Percentiles rank a stretch among this genome's conserved stretches.
These are phyloP conservation scores for Chrysodeixis includens DNA, from an alignment of 2,888 invertebrate genomes.

Conservation along the genomic window DNA sequence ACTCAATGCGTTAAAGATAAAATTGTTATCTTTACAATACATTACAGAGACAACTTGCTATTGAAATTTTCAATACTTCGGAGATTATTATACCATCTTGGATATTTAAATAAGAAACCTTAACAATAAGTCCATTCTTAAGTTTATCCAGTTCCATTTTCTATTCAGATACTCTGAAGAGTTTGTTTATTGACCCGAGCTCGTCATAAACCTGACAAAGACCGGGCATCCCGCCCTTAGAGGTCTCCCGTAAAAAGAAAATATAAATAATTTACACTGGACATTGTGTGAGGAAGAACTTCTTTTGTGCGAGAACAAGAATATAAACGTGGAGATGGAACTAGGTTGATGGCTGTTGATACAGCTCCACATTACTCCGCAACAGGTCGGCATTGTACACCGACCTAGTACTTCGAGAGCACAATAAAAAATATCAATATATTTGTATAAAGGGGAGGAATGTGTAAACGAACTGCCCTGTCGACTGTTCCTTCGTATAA, in stretches of 20 bases:
- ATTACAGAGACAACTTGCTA: neutral
- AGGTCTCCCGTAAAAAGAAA: neutral
- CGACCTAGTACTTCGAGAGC: slow-evolving; percentile 16
- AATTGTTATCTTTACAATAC: neutral
- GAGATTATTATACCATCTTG: neutral
- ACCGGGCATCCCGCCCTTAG: neutral
- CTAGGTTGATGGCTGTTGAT: neutral
- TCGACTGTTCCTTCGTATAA: slow-evolving; percentile 78
- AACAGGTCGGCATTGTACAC: slow-evolving; percentile 32
- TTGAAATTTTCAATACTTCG: neutral
- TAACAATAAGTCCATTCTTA: neutral
- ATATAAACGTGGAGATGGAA: neutral
- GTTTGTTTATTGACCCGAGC: slow-evolving; percentile 4
- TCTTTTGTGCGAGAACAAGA: slow-evolving; percentile 3
- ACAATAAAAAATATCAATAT: slow-evolving; percentile 32
- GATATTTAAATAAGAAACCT: slow-evolving; percentile 4
- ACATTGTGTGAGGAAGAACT: slow-evolving; percentile 27
- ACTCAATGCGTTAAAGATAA: neutral
- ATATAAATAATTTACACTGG: slow-evolving; percentile 7
- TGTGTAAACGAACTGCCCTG: slow-evolving; percentile 77
- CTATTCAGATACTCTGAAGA: slow-evolving; percentile 1
- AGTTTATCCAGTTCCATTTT: slow-evolving; percentile 4
- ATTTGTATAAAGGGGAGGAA: slow-evolving; percentile 71
- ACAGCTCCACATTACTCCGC: slow-evolving; percentile 15
- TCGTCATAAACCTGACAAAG: neutral